Evolutionary conservation across 2,888 invertebrate species (phyloP), one percentile per base, ranked within the genome.

Genomic region (Periphyllus acericola): DNA sequence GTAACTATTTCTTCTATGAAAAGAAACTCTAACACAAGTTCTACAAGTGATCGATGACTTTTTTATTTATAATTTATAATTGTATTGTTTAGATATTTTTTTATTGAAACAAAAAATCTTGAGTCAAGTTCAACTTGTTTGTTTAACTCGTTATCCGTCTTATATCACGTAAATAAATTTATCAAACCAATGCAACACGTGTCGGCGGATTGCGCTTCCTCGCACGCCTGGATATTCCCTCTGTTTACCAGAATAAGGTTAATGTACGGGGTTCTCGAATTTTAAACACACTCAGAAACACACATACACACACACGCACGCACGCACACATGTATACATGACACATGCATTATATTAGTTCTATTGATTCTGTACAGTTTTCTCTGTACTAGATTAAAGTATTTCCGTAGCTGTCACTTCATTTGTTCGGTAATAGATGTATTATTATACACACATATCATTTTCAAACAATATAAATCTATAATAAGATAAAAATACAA

Each of bases 191-290:
- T 36, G 11, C 34, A 55, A 83, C 83, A 83, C 29, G 29, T 83
- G 83, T 76, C 66, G 32, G 66, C 6, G 11, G 60, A 29, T 75
- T 29, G 29, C 40, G 32, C 3, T 74, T 60, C 36, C 55, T 36
- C 36, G 40, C 60, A 60, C 32, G 19, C 9, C 14, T 66, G 40
- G 25, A 60, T 11, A 60, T 76, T 84, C 55, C 36, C 14, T 40
- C 14, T 76, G 83, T 84, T 84, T 84, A 84, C 46, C 25, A 34
- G 66, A 40, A n/a, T 34, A 76, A 84, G 83, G 83, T 84, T 84
- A 84, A 84, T 46, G 83, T 60, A 83, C 83, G 75, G 66, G 72
- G 32, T 75, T 66, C 25, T 40, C 29, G 40, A 75, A 75, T n/a
- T 75, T 25, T 66, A n/a, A n/a, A n/a, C 66, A 14, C 46, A 46